Evolutionary conservation across 2,113 vertebrate genomes (phyloP).

Genomic region (Seriola dumerili): DNA sequence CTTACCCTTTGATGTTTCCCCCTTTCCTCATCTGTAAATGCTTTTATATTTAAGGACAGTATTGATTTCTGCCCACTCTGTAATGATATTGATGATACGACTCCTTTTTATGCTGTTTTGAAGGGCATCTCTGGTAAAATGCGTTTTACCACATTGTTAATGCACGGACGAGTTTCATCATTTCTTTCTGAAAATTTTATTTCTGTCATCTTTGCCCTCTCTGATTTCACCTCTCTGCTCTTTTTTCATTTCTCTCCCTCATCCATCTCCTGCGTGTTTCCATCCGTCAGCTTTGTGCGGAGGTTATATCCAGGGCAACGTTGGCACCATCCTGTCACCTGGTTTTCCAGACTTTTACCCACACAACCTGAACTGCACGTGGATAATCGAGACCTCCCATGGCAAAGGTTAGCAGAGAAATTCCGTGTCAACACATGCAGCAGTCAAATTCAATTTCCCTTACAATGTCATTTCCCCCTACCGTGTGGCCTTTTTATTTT

Average conservation of each 20-base stretch:
- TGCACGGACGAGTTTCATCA: constrained; percentile 22
- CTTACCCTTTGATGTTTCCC: constrained; percentile 62
- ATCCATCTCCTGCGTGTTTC: not conserved
- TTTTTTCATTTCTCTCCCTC: constrained; percentile 25
- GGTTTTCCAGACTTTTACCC: constrained; percentile 99
- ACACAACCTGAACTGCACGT: constrained; percentile 98
- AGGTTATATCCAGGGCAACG: constrained; percentile 94
- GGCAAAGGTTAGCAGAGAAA: constrained; percentile 91
- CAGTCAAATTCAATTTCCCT: constrained; percentile 72
- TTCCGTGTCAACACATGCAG: constrained; percentile 57
- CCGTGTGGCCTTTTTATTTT: constrained; percentile 64
- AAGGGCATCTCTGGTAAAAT: constrained; percentile 72
- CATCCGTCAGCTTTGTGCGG: constrained; percentile 91
- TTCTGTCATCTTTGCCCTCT: constrained; percentile 16
- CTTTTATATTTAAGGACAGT: constrained; percentile 71
- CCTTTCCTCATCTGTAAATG: constrained; percentile 65
- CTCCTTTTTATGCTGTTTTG: constrained; percentile 67
- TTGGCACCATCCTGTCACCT: constrained; percentile 95
- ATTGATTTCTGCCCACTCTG: constrained; percentile 75
- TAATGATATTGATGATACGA: constrained; percentile 70
- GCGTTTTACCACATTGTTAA: constrained; percentile 62
- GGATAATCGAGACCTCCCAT: constrained; percentile 96
- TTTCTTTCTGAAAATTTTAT: constrained; percentile 34
- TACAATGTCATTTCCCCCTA: constrained; percentile 56
- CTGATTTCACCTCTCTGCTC: constrained; percentile 7